A percentile compares a stretch with the other conserved stretches of the same genome.
These are phyloP conservation scores for Syndactyla subalaris DNA, from an alignment of 2,797 vertebrate species.

Conservation along the genomic window DNA sequence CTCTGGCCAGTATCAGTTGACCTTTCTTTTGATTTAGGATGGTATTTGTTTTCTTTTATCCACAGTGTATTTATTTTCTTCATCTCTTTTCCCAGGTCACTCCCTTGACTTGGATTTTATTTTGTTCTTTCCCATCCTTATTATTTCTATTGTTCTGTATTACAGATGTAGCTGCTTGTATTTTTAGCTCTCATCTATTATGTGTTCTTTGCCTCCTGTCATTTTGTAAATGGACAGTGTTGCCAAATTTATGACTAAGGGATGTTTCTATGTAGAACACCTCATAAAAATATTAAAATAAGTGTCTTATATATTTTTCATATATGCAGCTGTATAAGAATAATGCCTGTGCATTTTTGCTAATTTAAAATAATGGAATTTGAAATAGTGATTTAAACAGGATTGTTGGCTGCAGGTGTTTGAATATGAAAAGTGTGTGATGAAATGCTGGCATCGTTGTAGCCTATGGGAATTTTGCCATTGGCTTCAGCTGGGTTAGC, in stretches of 20 bases:
- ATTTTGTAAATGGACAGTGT: constrained; percentile 5
- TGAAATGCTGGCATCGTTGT: background rate
- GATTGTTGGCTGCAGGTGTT: constrained; percentile 30
- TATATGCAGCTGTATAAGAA: background rate
- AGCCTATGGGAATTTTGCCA: background rate
- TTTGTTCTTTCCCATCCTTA: constrained; percentile 32
- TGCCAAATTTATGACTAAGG: background rate
- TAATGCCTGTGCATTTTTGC: background rate
- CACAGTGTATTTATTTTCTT: constrained; percentile 47
- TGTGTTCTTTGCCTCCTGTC: constrained; percentile 6
- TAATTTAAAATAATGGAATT: constrained; percentile 2
- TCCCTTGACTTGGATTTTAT: background rate
- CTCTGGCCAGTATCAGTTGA: constrained; percentile 10
- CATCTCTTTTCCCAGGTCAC: constrained; percentile 27
- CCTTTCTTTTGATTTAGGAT: constrained; percentile 40
- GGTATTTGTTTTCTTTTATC: constrained; percentile 40
- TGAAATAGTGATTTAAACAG: constrained; percentile 20
- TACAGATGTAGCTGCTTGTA: constrained; percentile 26
- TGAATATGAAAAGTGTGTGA: background rate
- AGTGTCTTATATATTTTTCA: background rate
- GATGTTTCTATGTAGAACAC: constrained; percentile 35
- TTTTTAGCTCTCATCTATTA: constrained; percentile 9
- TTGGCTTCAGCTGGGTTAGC: background rate
- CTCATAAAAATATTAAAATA: constrained; percentile 6
- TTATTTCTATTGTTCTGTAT: background rate